Base-by-base conservation (phyloP, 2,888 invertebrate species). In the Agriopis leucophaearia region DNA sequence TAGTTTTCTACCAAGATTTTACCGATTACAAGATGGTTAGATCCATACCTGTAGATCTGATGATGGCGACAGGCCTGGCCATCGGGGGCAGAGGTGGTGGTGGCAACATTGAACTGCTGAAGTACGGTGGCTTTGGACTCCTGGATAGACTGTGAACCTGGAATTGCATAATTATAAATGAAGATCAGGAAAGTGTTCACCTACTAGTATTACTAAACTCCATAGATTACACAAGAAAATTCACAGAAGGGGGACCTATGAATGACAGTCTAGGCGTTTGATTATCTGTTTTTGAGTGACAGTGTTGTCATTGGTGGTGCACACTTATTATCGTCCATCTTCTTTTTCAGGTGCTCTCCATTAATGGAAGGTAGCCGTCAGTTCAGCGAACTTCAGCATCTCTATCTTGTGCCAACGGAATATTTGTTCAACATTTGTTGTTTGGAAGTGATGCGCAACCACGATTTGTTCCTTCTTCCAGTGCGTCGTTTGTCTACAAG, bases 61-160 rank as follows among this genome's bases (percentile, higher is more conserved):
- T 98, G 82, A 99, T 98, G 72, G 99, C 98, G 38, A 99, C 99
- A 0, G 99, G 99, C 74, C 99, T 95, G 4, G 99, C 99, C 97
- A 99, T 98, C 16, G 99, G 99, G 8, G 99, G 98, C 42, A 99
- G 95, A 4, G 99, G 99, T 8, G 98, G 98, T 36, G 99, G 99
- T 8, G 99, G 99, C 84, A 99, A 95, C 97, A 99, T 99, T 63
- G 98, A 96, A 84, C 97, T 98, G 82, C 94, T 96, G 91, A 98
- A 98, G 92, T 98, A 98, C 83, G 97, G 97, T 55, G 96, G 96
- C 87, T 96, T 96, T 38, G 96, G 96, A 91, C 96, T 96, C 78
- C 96, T 93, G 0, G 96, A 95, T 73, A 96, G 78, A 58, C 92
- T 88, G 78, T 94, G 94, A 4, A 94, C 93, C 92, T 94, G 85